phyloP scores from a whole-genome alignment of 2,888 invertebrate species.

The Oscheius sp. region DNA sequence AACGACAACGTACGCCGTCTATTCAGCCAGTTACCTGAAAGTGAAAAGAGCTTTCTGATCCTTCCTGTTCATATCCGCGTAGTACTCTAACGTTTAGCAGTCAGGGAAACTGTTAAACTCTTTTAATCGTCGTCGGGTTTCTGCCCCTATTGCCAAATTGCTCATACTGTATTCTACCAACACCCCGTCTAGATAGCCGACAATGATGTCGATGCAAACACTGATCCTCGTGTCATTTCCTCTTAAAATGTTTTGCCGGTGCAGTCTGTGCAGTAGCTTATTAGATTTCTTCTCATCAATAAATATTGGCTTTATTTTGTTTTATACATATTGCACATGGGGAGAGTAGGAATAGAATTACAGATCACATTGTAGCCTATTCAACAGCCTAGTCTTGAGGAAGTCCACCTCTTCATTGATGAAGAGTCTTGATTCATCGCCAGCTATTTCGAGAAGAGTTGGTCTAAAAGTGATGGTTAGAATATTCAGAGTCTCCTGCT shows the following conservation, averaged over 20 bases:
- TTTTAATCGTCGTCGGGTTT: slow-evolving; percentile 19
- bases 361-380: slow-evolving; percentile 14
- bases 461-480: neutral
- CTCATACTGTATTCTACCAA: slow-evolving; percentile 17
- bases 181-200: neutral
- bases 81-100: slow-evolving; percentile 5
- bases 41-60: slow-evolving; percentile 22
- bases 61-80: slow-evolving; percentile 18
- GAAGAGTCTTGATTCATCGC: slow-evolving; percentile 15
- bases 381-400: slow-evolving; percentile 8
- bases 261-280: slow-evolving; percentile 32
- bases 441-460: slow-evolving; percentile 27
- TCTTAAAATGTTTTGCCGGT: slow-evolving; percentile 23
- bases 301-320: slow-evolving; percentile 28
- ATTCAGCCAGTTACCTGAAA: slow-evolving; percentile 52
- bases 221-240: slow-evolving; percentile 23
- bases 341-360: neutral
- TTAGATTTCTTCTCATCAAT: slow-evolving; percentile 17
- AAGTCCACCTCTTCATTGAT: slow-evolving; percentile 24
- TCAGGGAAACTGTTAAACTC: slow-evolving; percentile 1
- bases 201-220: slow-evolving; percentile 1
- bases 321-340: slow-evolving; percentile 2
- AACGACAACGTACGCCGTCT: slow-evolving; percentile 51
- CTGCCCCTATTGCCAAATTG: slow-evolving; percentile 33
- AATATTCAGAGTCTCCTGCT: slow-evolving; percentile 16